Conservation (phyloP, 2,113 vertebrate species). For the Percina caprodes region DNA sequence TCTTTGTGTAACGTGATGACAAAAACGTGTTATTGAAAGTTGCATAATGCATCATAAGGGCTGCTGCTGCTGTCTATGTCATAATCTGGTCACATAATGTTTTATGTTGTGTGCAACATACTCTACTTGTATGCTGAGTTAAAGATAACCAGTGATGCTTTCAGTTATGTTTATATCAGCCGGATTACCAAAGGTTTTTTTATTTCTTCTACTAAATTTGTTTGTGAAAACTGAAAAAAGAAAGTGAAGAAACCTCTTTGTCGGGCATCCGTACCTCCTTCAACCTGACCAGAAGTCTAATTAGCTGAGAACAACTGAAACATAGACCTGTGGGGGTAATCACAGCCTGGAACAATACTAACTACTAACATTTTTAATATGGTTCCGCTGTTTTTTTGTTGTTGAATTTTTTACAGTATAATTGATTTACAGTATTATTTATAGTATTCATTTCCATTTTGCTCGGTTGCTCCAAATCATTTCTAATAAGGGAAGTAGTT, state of each 20-base stretch:
- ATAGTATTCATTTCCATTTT: too few species aligned
- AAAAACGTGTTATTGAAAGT: background rate
- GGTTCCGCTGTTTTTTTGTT: background rate
- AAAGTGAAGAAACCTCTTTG: too few species aligned
- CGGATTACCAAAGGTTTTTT: background rate
- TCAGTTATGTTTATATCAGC: background rate
- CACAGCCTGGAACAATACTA: background rate
- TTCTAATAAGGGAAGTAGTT: too few species aligned
- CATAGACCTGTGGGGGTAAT: background rate
- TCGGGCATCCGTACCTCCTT: background rate
- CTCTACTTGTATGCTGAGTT: background rate
- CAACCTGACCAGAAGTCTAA: background rate
- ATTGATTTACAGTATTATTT: background rate
- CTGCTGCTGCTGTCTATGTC: background rate
- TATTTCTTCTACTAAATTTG: background rate
- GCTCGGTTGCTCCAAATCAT: too few species aligned
- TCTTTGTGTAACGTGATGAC: background rate
- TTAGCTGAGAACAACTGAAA: background rate
- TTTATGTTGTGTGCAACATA: background rate
- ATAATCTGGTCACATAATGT: background rate
- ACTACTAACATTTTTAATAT: background rate
- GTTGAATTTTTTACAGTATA: background rate
- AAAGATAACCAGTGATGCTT: background rate
- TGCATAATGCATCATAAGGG: background rate
- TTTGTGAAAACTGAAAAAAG: background rate